These are phyloP conservation scores for Dicrostonyx torquatus DNA, from an alignment of 2,797 vertebrate species.

Conservation along the genomic window DNA sequence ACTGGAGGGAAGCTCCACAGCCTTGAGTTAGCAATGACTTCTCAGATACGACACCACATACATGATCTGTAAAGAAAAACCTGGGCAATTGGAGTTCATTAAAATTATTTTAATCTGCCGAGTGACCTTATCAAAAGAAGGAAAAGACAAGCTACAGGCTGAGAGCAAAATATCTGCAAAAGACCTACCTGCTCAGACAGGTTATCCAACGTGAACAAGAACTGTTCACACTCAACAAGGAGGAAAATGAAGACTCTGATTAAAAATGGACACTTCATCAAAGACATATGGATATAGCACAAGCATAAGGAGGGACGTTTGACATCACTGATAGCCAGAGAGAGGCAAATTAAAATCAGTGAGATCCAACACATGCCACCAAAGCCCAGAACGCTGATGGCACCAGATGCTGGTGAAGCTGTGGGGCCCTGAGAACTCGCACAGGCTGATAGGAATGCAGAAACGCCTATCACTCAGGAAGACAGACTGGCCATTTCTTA, in stretches of 20 bases:
- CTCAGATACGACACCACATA: background rate
- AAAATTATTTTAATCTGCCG: background rate
- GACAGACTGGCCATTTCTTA: background rate
- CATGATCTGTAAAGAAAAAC: background rate
- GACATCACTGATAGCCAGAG: background rate
- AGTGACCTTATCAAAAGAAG: conserved; percentile 19
- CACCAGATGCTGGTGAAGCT: background rate
- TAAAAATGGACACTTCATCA: background rate
- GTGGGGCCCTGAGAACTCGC: background rate
- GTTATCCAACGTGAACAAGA: background rate
- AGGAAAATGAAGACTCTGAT: background rate
- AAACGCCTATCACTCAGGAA: background rate
- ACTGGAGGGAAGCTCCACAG: background rate
- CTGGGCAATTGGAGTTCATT: background rate
- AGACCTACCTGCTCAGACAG: background rate
- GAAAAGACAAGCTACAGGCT: background rate
- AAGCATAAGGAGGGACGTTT: background rate
- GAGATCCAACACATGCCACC: background rate
- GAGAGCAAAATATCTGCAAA: background rate
- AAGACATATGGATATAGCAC: background rate
- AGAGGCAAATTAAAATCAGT: background rate
- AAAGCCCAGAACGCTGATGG: background rate
- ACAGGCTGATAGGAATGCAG: background rate
- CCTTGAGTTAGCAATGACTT: background rate
- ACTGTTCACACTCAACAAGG: background rate